phyloP scores from a whole-genome alignment of 2,797 vertebrate genomes.

The Galagoides demidoff region DNA sequence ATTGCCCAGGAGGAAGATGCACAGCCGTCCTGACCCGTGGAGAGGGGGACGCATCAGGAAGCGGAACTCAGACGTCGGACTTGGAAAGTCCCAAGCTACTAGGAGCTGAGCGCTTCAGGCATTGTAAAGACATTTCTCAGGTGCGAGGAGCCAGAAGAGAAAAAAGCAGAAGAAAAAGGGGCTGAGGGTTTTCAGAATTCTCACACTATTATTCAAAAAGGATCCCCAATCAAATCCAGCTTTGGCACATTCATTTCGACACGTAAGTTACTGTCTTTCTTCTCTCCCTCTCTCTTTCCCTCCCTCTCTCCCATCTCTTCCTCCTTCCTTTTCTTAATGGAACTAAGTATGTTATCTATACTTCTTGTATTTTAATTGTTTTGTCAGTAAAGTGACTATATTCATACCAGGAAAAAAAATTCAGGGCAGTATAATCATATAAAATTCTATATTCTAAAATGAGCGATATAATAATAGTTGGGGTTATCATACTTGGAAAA shows the following conservation, averaged over 20 bases:
- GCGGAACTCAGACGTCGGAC: accelerated
- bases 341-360: neutral
- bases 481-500: neutral
- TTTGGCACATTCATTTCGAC: neutral
- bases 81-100: accelerated
- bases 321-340: neutral
- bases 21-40: accelerated
- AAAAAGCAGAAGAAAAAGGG: neutral
- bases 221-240: neutral
- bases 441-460: neutral
- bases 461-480: neutral
- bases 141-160: neutral
- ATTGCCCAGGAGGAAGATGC: accelerated
- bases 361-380: neutral
- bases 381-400: neutral
- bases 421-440: neutral
- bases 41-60: accelerated
- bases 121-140: neutral
- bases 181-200: neutral
- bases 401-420: neutral
- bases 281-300: too few relatives aligned
- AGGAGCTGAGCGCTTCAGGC: neutral
- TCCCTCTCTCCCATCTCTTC: too few relatives aligned
- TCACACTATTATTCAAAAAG: neutral
- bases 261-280: accelerated